Evolutionary conservation across 1,140 invertebrate genomes (phyloP).

Genomic region (Cyphomyrmex costatus): DNA sequence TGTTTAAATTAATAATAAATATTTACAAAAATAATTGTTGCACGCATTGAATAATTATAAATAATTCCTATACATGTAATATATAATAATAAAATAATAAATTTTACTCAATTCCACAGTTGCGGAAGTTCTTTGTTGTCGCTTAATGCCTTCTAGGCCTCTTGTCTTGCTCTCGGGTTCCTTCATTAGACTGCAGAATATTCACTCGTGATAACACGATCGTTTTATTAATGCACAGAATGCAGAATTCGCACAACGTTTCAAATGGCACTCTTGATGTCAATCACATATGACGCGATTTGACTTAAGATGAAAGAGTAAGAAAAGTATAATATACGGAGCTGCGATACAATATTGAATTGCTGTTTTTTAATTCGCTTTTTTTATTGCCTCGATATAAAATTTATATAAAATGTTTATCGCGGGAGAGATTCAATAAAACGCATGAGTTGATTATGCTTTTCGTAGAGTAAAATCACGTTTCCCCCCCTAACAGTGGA

Average conservation of each 20-base stretch:
- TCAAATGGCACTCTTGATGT: not conserved
- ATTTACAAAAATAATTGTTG: not conserved
- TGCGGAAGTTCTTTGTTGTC: not conserved
- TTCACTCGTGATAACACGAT: not conserved
- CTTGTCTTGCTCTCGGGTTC: not conserved
- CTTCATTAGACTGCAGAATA: not conserved
- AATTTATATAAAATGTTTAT: not conserved
- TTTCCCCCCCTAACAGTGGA: not conserved
- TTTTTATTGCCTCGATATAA: not conserved
- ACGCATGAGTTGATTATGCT: not conserved
- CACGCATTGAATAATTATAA: not conserved
- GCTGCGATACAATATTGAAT: not conserved
- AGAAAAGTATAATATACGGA: not conserved
- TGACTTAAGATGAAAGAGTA: not conserved
- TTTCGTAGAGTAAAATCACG: not conserved
- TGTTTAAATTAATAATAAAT: not conserved
- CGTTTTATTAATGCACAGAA: not conserved
- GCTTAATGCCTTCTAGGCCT: not conserved
- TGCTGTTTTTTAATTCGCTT: not conserved
- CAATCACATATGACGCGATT: not conserved
- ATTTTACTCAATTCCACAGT: not conserved
- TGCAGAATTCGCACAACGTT: not conserved
- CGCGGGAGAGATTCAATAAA: not conserved
- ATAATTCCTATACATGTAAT: conserved; percentile 4
- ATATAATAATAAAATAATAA: conserved; percentile 2